phyloP scores from a whole-genome alignment of 2,797 vertebrate genomes.

The Hippoglossus hippoglossus region DNA sequence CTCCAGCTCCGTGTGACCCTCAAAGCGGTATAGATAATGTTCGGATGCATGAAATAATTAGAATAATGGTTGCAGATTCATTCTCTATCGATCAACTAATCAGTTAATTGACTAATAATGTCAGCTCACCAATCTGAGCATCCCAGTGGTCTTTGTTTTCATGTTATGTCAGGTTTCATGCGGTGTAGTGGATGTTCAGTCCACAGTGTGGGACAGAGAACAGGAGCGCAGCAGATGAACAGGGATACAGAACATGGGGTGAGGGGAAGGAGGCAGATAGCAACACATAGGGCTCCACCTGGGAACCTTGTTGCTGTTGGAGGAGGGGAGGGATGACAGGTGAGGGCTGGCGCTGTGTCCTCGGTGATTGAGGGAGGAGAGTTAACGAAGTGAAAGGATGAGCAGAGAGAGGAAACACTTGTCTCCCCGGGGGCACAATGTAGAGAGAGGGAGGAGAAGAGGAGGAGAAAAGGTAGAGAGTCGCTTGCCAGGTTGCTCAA shows the following conservation, averaged over 20 bases:
- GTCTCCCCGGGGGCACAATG: constrained; percentile 53
- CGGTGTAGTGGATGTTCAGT: neutral
- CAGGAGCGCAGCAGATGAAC: constrained; percentile 6
- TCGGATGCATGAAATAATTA: neutral
- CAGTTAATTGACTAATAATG: neutral
- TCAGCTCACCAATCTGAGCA: neutral
- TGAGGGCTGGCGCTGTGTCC: constrained; percentile 75
- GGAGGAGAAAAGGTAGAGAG: constrained; percentile 2
- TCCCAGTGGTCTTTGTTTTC: neutral
- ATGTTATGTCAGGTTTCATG: neutral
- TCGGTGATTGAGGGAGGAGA: constrained; percentile 79
- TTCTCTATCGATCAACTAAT: neutral
- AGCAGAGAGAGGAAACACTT: constrained; percentile 73
- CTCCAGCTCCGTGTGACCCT: too few relatives aligned
- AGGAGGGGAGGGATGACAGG: constrained; percentile 62
- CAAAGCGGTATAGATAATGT: too few relatives aligned
- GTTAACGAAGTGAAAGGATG: constrained; percentile 80
- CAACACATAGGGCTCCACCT: constrained; percentile 70
- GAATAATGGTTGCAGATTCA: neutral
- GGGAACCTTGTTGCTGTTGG: constrained; percentile 80
- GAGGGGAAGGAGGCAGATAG: constrained; percentile 57
- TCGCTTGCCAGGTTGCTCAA: neutral
- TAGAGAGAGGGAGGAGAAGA: constrained; percentile 25
- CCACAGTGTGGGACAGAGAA: constrained; percentile 9
- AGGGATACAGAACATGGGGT: constrained; percentile 17